Base-by-base conservation (phyloP, 1,140 invertebrate species). In the Drosophila ohnishii region DNA sequence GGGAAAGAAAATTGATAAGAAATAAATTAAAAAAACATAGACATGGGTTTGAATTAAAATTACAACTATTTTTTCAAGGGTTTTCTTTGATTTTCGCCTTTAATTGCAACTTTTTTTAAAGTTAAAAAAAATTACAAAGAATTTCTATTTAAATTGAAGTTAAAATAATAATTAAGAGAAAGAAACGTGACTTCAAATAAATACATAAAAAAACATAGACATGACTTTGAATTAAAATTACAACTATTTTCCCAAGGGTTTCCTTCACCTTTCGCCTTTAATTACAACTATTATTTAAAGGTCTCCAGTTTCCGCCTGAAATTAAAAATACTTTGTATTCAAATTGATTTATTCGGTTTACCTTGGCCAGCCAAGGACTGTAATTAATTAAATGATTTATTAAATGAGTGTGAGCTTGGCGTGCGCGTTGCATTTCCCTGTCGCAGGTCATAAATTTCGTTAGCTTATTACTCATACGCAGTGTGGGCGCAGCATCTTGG, bases 301-400 rank as follows among this genome's bases (percentile, higher is more conserved):
- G 22, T 22, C 22, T 22, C 22, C 22, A 22, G 11, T 14, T 45
- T 19, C 10, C 16, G 0, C 2, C 10, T 19, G 40, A 6, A 19
- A 44, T 11, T 13, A 7, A 19, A 45, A 22, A 19, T 45, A 50
- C 30, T 32, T 11, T 11, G 10, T 32, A 9, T 16, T 16, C 7
- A 13, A 13, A 45, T 45, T 42, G 9, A 42, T 42, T 25, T 25
- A 47, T 28, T 14, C 13, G 22, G 5, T 28, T 28, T 28, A 28
- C 25, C 25, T 28, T 28, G 25, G 25, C 4, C 25, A 28, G 25
- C 25, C 5, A 28, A 28, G 25, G 25, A 13, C 5, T 19, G 39
- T 85, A 84, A 77, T 85, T 85, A 84, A 85, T 84, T 77, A 73
- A 84, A 83, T 83, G 80, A 83, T 83, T 83, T 83, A 83, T 83